A percentile compares a stretch with the other conserved stretches of the same genome.
Evolutionary conservation across 2,113 vertebrate species (phyloP).

Genomic region (Lepisosteus osseus): DNA sequence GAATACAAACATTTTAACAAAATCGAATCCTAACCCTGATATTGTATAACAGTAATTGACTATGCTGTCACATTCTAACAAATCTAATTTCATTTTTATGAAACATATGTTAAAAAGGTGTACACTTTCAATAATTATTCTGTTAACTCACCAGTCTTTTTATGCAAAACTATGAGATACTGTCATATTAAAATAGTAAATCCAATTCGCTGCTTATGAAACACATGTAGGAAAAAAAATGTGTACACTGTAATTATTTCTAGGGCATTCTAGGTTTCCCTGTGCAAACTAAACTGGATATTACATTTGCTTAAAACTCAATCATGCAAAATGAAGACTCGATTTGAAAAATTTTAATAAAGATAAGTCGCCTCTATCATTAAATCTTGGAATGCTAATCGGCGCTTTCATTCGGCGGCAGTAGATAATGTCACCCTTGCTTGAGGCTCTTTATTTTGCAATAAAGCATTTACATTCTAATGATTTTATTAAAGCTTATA

Average conservation of each 20-base stretch:
- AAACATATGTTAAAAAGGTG: slow-evolving; percentile 98
- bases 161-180: slow-evolving; percentile 96
- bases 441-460: slow-evolving; percentile 98
- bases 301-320: slow-evolving; percentile 99
- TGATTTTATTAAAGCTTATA: slow-evolving; percentile 99
- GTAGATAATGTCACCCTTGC: slow-evolving; percentile 93
- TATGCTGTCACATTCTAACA: slow-evolving; percentile 82
- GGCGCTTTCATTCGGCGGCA: slow-evolving; percentile 83
- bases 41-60: slow-evolving; percentile 74
- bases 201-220: slow-evolving; percentile 98
- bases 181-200: slow-evolving; percentile 95
- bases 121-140: slow-evolving; percentile 97
- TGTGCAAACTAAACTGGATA: slow-evolving; percentile 88
- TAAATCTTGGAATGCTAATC: slow-evolving; percentile 99
- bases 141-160: slow-evolving; percentile 84
- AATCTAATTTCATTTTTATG: slow-evolving; percentile 91
- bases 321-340: slow-evolving; percentile 99
- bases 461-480: slow-evolving; percentile 99
- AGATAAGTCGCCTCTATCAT: slow-evolving; percentile 98
- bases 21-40: slow-evolving; percentile 62
- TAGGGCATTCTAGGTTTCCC: slow-evolving; percentile 72
- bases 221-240: slow-evolving; percentile 91
- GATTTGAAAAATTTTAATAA: slow-evolving; percentile 99
- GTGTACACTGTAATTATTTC: slow-evolving; percentile 96
- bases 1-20: slow-evolving; percentile 58